Evolutionary conservation across 2,888 invertebrate genomes (phyloP).

Genomic region (Noctua pronuba): DNA sequence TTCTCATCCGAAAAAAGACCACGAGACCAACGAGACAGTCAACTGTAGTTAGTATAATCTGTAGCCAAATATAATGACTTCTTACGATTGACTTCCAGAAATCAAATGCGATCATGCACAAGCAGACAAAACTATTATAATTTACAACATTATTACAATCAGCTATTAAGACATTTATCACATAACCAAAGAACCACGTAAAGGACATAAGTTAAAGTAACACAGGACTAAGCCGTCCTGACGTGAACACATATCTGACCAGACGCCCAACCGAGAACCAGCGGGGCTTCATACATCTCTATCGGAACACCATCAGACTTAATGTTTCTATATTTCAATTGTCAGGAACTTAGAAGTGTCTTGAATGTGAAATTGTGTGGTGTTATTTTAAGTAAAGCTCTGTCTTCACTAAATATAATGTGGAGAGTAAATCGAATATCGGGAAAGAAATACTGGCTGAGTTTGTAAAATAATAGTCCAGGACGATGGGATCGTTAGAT

Average conservation of each 20-base stretch:
- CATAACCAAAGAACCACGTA: conserved; percentile 25
- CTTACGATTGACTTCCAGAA: no score
- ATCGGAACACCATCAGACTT: conserved; percentile 53
- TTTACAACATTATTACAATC: no score
- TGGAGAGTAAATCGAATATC: not conserved
- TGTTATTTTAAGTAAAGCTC: not conserved
- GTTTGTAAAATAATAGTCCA: not conserved
- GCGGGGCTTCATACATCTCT: conserved; percentile 55
- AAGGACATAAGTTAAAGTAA: conserved; percentile 44
- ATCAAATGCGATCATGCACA: no score
- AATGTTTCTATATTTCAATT: conserved; percentile 63
- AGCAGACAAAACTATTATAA: no score
- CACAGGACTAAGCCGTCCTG: conserved; percentile 41
- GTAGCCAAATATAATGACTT: not conserved
- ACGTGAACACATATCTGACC: conserved; percentile 54
- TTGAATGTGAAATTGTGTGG: conserved; percentile 35
- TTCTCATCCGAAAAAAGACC: no score
- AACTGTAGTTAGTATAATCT: not conserved
- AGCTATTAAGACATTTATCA: not conserved
- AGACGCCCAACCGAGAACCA: conserved; percentile 67
- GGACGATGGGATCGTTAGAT: not conserved
- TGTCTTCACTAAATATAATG: not conserved
- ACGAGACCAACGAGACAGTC: not conserved
- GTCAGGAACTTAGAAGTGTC: conserved; percentile 32
- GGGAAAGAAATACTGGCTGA: not conserved